Conservation (phyloP, 2,113 vertebrate species). For the human region GRCh38 chr1:99503001-99503500, state of each 20-base stretch:
- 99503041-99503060: not conserved
- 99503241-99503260: not conserved
- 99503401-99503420: not conserved
- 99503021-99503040: not conserved
- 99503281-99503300: not conserved
- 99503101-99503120: not conserved
- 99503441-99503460: not conserved
- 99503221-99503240: not conserved
- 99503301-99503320: not conserved
- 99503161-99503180: not conserved
- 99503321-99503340: not conserved
- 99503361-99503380: not conserved
- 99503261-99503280: not conserved
- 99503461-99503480: not conserved
- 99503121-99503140: not conserved
- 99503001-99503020: not conserved
- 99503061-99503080: not conserved
- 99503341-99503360: not conserved
- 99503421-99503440: not conserved
- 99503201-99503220: not conserved
- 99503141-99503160: not conserved
- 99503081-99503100: not conserved
- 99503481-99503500: not conserved
- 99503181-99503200: not conserved
- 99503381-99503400: not conserved